Conservation (phyloP, 2,797 vertebrate genomes). For the Cynodonichthys magdalenae region DNA sequence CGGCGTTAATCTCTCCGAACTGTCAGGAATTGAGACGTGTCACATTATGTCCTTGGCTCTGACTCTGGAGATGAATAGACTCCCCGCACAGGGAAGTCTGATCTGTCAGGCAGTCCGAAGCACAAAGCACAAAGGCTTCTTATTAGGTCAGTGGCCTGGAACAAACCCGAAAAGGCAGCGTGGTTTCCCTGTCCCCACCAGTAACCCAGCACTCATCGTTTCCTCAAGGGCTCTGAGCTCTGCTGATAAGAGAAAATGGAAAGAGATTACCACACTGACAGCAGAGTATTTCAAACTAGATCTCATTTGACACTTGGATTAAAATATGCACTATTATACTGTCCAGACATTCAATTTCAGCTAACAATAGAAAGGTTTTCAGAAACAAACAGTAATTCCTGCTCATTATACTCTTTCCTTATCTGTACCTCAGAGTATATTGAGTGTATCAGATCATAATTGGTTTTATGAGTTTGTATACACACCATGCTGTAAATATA, state of each 20-base stretch:
- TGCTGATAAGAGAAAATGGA: conserved; percentile 65
- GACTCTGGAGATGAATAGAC: conserved; percentile 12
- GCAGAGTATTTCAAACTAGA: conserved; percentile 31
- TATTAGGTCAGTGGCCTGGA: conserved; percentile 62
- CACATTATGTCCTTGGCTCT: conserved; percentile 45
- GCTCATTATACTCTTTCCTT: not conserved
- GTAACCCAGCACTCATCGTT: conserved; percentile 61
- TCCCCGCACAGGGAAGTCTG: conserved; percentile 29
- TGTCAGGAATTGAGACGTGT: conserved; percentile 37
- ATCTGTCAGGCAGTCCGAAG: conserved; percentile 34
- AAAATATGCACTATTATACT: conserved; percentile 10
- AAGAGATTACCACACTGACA: conserved; percentile 55
- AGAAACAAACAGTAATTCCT: conserved; percentile 19
- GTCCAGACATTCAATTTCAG: conserved; percentile 11
- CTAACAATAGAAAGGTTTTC: conserved; percentile 9
- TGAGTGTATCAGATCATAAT: conserved; percentile 51
- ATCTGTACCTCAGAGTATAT: conserved; percentile 29
- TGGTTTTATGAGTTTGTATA: conserved; percentile 41
- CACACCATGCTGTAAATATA: conserved; percentile 49
- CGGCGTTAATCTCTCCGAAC: conserved; percentile 4
- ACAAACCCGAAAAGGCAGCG: conserved; percentile 56
- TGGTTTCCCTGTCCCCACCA: conserved; percentile 54
- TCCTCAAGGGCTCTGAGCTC: conserved; percentile 64
- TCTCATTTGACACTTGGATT: conserved; percentile 32
- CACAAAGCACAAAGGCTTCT: conserved; percentile 39